Percentiles rank a stretch among this genome's conserved stretches.
phyloP scores from a whole-genome alignment of 2,888 invertebrate genomes.

The Frankliniella fusca region DNA sequence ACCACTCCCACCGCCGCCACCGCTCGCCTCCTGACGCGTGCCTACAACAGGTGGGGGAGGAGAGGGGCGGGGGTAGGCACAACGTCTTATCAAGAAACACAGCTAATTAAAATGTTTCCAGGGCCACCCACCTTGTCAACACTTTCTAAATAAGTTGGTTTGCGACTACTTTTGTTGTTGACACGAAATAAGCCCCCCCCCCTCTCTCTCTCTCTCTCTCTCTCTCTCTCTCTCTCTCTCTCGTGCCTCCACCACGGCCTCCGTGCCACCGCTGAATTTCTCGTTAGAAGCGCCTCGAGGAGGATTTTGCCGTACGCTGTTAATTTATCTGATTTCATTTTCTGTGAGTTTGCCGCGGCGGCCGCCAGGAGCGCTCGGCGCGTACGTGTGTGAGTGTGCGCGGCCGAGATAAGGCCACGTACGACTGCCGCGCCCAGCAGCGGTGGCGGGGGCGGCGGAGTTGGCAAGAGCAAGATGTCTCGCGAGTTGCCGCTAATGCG shows the following conservation, averaged over 20 bases:
- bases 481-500: no score
- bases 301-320: neutral
- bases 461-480: no score
- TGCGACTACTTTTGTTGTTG: conserved; percentile 14
- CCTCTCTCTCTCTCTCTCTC: no score
- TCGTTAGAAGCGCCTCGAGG: neutral
- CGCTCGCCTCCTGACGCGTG: neutral
- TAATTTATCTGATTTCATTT: conserved; percentile 23
- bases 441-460: no score
- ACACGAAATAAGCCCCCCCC: conserved; percentile 13
- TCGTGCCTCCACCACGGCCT: no score
- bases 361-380: neutral
- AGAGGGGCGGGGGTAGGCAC: neutral
- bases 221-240: no score
- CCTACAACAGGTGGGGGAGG: neutral
- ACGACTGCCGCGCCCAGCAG: no score
- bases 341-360: neutral
- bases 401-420: no score
- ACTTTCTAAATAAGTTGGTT: conserved; percentile 18
- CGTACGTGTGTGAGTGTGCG: neutral
- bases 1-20: no score
- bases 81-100: conserved; percentile 11
- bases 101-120: conserved; percentile 25
- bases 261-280: conserved; percentile 19
- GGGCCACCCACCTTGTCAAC: conserved; percentile 18